Percentiles rank a stretch among this genome's conserved stretches.
Evolutionary conservation across 2,888 invertebrate genomes (phyloP).

Genomic region (Mythimna vitellina): DNA sequence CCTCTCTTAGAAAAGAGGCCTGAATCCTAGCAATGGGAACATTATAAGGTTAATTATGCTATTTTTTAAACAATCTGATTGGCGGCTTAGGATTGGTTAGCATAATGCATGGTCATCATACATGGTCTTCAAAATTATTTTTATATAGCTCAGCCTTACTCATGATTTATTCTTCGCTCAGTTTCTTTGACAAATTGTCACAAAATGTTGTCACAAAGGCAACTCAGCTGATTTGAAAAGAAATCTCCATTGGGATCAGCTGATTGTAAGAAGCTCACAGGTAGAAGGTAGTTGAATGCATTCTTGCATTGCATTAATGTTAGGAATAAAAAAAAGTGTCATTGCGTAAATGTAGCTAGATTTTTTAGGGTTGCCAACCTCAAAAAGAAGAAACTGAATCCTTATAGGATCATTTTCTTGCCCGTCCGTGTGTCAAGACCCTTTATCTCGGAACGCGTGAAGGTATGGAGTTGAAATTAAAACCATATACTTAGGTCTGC

Average conservation of each 20-base stretch:
- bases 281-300: constrained; percentile 14
- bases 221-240: constrained; percentile 48
- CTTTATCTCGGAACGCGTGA: no score
- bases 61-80: no score
- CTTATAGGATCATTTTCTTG: no score
- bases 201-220: constrained; percentile 4
- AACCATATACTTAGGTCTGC: no score
- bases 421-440: no score
- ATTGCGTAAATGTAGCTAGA: neutral
- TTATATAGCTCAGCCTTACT: neutral
- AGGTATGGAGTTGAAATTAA: no score
- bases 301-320: constrained; percentile 16
- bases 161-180: neutral
- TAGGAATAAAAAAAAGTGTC: neutral
- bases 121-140: neutral
- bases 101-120: no score
- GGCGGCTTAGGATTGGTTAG: no score
- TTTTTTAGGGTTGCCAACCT: neutral
- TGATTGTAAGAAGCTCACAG: constrained; percentile 31
- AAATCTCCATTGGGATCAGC: constrained; percentile 21
- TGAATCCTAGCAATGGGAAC: no score
- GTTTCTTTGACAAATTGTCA: constrained; percentile 13
- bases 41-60: no score
- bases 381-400: no score
- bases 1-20: no score